Evolutionary conservation across 1,140 invertebrate species (phyloP), one percentile per base, ranked within the genome.

Genomic region (Geopemphigus sp.): DNA sequence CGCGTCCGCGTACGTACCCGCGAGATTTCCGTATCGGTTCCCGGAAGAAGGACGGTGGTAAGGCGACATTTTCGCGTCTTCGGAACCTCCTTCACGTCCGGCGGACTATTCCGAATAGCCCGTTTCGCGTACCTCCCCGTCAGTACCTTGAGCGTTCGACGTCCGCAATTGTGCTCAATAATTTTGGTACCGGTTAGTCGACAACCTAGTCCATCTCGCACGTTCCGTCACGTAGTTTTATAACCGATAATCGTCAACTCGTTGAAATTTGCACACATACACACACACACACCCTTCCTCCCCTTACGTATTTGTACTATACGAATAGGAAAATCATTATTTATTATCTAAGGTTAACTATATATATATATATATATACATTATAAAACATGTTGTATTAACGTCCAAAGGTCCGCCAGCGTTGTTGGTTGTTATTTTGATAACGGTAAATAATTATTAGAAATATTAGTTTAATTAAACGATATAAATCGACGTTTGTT

Each of bases 381-480:
- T 54, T 19, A 54, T n/a, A 32, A 19, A 39, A 66, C 39, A 24
- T 68, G 47, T 47, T 68, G 22, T 68, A 68, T 68, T 50, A 22
- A 50, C 64, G 64, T 68, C 64, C 64, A 68, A n/a, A n/a, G 64
- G 47, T 68, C 12, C 39, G 12, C 64, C 39, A 68, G 5, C n/a
- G 14, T 68, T 68, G 64, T 68, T 68, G 64, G 64, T 68, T 68
- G 64, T 68, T 68, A 24, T 68, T 68, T 68, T 68, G 39, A 68
- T 68, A 68, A 24, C 47, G 14, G 47, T 68, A 47, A 68, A 47
- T 66, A 47, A 22, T 66, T 45, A 47, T 66, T 66, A 66, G 64
- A 47, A 66, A 45, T 68, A 68, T 22, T 68, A 68, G 61, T 39
- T 19, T 39, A 39, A 64, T 64, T 64, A 64, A 64, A 64, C 39